These are phyloP conservation scores for Vireo griseus DNA, from an alignment of 2,797 vertebrate species.

Conservation along the genomic window DNA sequence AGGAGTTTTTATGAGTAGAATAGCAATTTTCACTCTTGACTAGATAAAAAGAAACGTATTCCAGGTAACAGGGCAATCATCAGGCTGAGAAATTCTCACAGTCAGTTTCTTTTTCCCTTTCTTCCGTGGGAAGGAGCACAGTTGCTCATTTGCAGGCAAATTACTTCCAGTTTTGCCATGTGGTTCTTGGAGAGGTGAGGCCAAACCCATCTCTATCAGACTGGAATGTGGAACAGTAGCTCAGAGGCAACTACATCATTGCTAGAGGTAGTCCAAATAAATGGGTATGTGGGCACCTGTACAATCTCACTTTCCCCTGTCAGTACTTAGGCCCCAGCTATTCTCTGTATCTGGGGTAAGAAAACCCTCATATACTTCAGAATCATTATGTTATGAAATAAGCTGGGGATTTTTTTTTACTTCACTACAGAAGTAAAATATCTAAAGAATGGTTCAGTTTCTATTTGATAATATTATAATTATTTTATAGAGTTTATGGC, in stretches of 20 bases:
- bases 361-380: not conserved
- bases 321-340: not conserved
- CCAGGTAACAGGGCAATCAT: not conserved
- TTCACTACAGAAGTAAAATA: not conserved
- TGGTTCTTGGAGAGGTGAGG: not conserved
- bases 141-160: not conserved
- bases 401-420: not conserved
- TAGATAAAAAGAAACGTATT: not conserved
- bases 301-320: not conserved
- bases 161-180: not conserved
- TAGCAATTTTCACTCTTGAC: not conserved
- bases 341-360: not conserved
- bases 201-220: not conserved
- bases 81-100: not conserved
- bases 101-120: not conserved
- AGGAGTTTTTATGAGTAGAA: not conserved
- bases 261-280: not conserved
- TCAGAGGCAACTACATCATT: not conserved
- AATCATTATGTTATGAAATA: not conserved
- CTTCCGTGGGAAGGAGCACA: not conserved
- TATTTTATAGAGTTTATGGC: not conserved
- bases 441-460: not conserved
- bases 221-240: not conserved
- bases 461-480: not conserved
- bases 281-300: not conserved